A percentile compares a stretch with the other conserved stretches of the same genome.
Evolutionary conservation across 2,888 invertebrate genomes (phyloP).

Genomic region (Strigamia maritima): DNA sequence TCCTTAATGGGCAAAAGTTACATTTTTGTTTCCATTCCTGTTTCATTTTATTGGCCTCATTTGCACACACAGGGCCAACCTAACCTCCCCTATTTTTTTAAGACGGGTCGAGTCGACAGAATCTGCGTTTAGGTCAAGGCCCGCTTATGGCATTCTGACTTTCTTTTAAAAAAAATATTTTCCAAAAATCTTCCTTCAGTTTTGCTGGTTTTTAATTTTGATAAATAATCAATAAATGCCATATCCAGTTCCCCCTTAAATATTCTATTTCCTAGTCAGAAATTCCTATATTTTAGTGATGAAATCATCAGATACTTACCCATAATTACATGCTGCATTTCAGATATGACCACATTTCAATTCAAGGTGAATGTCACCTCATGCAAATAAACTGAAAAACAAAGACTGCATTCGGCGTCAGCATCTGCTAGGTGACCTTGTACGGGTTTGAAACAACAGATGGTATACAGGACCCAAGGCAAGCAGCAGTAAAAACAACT

Average conservation of each 20-base stretch:
- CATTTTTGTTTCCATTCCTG: slow-evolving; percentile 21
- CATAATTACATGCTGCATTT: neutral
- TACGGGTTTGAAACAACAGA: slow-evolving; percentile 24
- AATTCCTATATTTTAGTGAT: neutral
- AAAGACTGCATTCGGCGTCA: neutral
- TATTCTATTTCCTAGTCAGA: no score
- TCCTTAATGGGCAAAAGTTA: slow-evolving; percentile 27
- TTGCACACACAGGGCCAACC: slow-evolving; percentile 17
- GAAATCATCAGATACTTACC: neutral
- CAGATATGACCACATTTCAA: neutral
- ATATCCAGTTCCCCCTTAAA: no score
- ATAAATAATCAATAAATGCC: neutral
- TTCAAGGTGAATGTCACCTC: slow-evolving; percentile 17
- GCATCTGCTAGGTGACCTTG: slow-evolving; percentile 5
- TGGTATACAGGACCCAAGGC: neutral
- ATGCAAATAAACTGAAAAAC: slow-evolving; percentile 6
- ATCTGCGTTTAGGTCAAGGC: neutral
- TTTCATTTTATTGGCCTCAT: slow-evolving; percentile 24
- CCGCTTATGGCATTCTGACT: neutral
- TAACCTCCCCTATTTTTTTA: slow-evolving; percentile 6
- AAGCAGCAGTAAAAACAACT: slow-evolving; percentile 21
- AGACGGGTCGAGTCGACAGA: neutral
- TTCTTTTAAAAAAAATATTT: neutral
- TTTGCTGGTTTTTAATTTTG: neutral
- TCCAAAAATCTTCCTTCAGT: neutral